These are phyloP conservation scores for Altica lythri DNA, from an alignment of 2,888 invertebrate genomes.

Conservation along the genomic window DNA sequence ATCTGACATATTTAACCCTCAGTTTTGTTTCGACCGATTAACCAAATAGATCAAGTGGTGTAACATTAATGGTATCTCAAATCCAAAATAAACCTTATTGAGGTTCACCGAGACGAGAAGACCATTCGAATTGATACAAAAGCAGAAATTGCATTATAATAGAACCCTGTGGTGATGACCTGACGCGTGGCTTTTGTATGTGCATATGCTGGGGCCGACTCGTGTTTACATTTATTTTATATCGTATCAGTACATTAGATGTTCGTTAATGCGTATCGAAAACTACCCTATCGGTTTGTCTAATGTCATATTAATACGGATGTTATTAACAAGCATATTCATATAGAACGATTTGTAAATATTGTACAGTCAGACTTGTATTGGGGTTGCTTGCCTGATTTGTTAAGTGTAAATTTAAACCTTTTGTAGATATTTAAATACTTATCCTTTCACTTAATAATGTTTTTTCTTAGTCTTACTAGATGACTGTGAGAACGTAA, in stretches of 20 bases:
- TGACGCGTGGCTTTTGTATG: slow-evolving; percentile 46
- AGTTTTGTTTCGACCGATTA: too few relatives aligned
- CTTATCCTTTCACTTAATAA: too few relatives aligned
- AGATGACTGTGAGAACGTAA: too few relatives aligned
- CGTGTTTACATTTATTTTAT: slow-evolving; percentile 52
- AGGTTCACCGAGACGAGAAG: slow-evolving; percentile 48
- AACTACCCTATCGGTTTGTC: slow-evolving; percentile 36
- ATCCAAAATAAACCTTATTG: slow-evolving; percentile 20
- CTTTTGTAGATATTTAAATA: too few relatives aligned
- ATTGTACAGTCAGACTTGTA: background rate
- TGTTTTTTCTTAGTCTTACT: too few relatives aligned
- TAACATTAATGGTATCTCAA: slow-evolving; percentile 9
- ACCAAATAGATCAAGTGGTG: slow-evolving; percentile 2
- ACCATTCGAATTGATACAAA: slow-evolving; percentile 50
- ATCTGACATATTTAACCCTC: too few relatives aligned
- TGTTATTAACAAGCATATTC: slow-evolving; percentile 33
- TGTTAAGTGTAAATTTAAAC: too few relatives aligned
- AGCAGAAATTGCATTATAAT: slow-evolving; percentile 51
- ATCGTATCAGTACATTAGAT: slow-evolving; percentile 53
- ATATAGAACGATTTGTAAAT: slow-evolving; percentile 26
- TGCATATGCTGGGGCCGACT: slow-evolving; percentile 46
- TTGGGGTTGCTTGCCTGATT: too few relatives aligned
- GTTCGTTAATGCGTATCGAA: slow-evolving; percentile 50
- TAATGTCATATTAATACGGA: slow-evolving; percentile 42
- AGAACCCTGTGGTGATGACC: slow-evolving; percentile 45